phyloP scores from a whole-genome alignment of 2,888 invertebrate genomes.

The Drosophila nr. perissopoda region DNA sequence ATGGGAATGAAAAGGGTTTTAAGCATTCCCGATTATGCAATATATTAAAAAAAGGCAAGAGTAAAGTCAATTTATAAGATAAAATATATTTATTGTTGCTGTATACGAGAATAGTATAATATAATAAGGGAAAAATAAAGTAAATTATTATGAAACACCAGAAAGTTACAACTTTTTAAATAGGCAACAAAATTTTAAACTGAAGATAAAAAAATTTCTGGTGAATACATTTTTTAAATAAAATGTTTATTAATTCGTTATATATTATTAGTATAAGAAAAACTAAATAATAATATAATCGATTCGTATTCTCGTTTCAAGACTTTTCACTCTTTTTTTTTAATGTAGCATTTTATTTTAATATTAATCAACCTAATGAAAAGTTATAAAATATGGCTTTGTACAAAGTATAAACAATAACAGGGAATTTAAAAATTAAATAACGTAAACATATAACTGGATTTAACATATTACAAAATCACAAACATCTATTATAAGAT shows the following conservation, averaged over 20 bases:
- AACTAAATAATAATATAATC: neutral
- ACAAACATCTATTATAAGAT: no score
- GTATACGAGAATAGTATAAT: neutral
- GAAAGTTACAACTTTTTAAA: neutral
- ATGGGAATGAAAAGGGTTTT: neutral
- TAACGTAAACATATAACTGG: no score
- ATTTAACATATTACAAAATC: no score
- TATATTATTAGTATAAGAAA: no score
- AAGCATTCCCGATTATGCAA: neutral
- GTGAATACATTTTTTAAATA: neutral
- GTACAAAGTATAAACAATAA: no score
- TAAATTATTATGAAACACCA: neutral
- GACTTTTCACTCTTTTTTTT: no score
- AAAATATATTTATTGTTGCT: neutral
- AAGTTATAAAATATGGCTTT: no score
- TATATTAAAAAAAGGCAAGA: neutral
- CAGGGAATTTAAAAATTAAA: no score
- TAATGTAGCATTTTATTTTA: no score
- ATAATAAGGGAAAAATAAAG: no score
- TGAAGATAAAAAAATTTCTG: rapidly evolving
- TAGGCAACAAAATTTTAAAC: neutral
- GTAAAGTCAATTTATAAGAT: neutral
- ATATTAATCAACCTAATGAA: no score
- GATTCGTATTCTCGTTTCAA: neutral
- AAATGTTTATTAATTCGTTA: neutral